These are phyloP conservation scores for Coptodon rendalli DNA, from an alignment of 2,113 vertebrate species.

Conservation along the genomic window DNA sequence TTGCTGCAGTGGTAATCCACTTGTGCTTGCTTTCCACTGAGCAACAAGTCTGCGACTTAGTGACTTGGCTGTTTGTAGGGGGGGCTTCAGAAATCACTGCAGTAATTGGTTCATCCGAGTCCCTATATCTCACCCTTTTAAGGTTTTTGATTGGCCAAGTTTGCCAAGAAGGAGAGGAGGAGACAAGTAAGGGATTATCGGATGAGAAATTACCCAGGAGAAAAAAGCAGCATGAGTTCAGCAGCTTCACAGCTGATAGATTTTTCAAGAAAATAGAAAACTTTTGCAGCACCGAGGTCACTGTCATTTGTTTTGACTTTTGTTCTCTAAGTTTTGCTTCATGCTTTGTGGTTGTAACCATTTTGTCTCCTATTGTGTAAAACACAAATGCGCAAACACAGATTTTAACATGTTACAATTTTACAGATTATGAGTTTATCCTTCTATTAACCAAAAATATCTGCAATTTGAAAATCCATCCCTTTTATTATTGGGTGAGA, in stretches of 20 bases:
- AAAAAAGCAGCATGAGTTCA: constrained; percentile 25
- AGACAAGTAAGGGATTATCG: constrained; percentile 59
- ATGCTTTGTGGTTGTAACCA: not conserved
- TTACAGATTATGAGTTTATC: not conserved
- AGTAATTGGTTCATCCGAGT: constrained; percentile 56
- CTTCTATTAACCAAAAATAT: not conserved
- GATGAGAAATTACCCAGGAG: constrained; percentile 49
- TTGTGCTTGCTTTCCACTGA: constrained; percentile 39
- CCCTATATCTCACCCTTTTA: constrained; percentile 17
- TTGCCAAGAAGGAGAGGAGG: constrained; percentile 20
- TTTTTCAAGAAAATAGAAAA: constrained; percentile 24
- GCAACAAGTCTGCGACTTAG: constrained; percentile 63
- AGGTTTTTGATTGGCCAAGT: constrained; percentile 49
- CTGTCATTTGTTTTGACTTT: not conserved
- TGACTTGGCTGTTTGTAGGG: constrained; percentile 49
- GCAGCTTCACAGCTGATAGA: constrained; percentile 53
- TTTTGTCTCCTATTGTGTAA: not conserved
- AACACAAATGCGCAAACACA: rapidly evolving
- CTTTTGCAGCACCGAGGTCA: not conserved
- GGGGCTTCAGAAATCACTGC: constrained; percentile 22
- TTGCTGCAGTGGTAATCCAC: constrained; percentile 57
- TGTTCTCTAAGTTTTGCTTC: not conserved
- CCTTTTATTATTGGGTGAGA: not conserved
- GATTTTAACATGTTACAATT: not conserved
- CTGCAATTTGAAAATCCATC: not conserved